A percentile compares a stretch with the other conserved stretches of the same genome.
These are phyloP conservation scores for Halictus rubicundus DNA, from an alignment of 1,140 invertebrate species.

Conservation along the genomic window DNA sequence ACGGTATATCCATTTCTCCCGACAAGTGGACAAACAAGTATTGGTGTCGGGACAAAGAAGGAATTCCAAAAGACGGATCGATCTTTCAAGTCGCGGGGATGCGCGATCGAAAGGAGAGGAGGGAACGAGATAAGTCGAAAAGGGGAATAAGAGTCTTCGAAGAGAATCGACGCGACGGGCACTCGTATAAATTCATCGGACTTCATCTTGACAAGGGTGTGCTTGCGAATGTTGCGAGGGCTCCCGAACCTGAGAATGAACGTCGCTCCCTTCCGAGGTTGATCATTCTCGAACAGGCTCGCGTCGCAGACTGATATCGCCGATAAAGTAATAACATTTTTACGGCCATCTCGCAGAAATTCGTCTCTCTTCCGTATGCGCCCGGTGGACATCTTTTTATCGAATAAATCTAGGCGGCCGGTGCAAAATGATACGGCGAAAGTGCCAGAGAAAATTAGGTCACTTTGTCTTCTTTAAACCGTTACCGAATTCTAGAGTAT, in stretches of 20 bases:
- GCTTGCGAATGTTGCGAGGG: conserved; percentile 32
- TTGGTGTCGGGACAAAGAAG: conserved; percentile 33
- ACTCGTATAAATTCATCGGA: conserved; percentile 61
- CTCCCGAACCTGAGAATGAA: conserved; percentile 30
- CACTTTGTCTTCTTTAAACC: too few species aligned
- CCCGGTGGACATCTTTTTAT: neutral
- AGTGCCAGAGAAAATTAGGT: too few species aligned
- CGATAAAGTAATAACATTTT: conserved; percentile 14
- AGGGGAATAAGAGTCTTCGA: conserved; percentile 17
- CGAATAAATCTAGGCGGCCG: too few species aligned
- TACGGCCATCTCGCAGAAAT: neutral
- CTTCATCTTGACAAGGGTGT: conserved; percentile 44
- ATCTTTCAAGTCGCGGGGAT: conserved; percentile 48
- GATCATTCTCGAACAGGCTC: conserved; percentile 7
- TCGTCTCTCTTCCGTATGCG: neutral
- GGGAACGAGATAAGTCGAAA: neutral
- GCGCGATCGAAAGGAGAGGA: conserved; percentile 1
- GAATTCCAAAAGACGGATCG: conserved; percentile 57
- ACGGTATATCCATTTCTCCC: conserved; percentile 54
- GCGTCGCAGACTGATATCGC: conserved; percentile 17
- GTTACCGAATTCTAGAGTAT: neutral
- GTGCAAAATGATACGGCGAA: too few species aligned
- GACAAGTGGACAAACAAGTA: conserved; percentile 62
- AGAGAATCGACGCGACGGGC: conserved; percentile 27
- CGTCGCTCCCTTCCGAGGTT: neutral